Percentiles rank a stretch among this genome's conserved stretches.
Conservation (phyloP, 2,888 invertebrate species). For the Ornithoptera alexandrae region DNA sequence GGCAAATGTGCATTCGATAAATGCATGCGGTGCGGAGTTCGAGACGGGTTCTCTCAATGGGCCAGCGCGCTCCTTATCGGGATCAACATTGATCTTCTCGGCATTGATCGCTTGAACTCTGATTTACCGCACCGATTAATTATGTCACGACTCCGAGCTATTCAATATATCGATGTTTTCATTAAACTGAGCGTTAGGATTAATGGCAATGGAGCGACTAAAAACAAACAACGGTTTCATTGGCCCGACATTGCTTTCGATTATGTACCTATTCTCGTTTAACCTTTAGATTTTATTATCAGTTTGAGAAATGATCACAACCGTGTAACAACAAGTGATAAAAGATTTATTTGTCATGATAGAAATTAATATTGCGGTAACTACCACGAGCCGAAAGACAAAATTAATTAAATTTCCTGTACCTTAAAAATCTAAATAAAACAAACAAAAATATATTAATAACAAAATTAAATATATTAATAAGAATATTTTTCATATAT, state of each 20-base stretch:
- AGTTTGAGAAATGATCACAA: background rate
- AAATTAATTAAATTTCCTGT: too few species aligned
- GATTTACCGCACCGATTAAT: slow-evolving; percentile 30
- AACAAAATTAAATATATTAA: background rate
- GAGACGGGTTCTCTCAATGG: slow-evolving; percentile 19
- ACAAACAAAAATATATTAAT: background rate
- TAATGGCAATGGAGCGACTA: slow-evolving; percentile 14
- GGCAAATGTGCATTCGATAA: slow-evolving; percentile 27
- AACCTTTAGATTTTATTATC: background rate
- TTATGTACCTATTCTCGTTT: too few species aligned
- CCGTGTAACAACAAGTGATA: too few species aligned
- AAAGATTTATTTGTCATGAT: too few species aligned
- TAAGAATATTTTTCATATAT: background rate
- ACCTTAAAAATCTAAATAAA: too few species aligned
- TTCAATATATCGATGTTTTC: slow-evolving; percentile 30
- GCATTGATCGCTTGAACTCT: slow-evolving; percentile 31
- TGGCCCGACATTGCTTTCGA: slow-evolving; percentile 2
- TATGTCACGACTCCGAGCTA: slow-evolving; percentile 28
- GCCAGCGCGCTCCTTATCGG: slow-evolving; percentile 24
- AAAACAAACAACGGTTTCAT: slow-evolving; percentile 22
- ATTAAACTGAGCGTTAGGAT: slow-evolving; percentile 23
- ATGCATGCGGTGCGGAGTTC: slow-evolving; percentile 19
- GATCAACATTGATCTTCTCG: slow-evolving; percentile 29
- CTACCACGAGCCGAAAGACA: too few species aligned
- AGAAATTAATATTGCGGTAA: too few species aligned